Evolutionary conservation across 2,113 vertebrate genomes (phyloP).

Genomic region (Prinia subflava): DNA sequence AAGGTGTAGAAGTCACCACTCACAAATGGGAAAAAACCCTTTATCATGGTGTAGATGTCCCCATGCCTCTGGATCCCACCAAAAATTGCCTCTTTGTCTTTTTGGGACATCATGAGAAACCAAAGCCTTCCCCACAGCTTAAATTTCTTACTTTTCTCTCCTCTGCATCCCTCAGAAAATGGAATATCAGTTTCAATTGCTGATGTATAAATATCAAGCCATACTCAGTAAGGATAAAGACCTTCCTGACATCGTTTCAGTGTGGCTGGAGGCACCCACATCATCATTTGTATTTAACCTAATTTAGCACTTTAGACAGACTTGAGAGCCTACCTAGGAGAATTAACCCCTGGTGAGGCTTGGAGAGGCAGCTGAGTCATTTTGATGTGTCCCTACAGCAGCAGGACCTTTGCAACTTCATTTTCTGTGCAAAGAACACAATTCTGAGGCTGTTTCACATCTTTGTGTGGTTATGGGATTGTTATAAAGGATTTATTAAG

Average conservation of each 20-base stretch:
- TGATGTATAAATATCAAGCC: neutral
- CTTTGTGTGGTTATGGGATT: neutral
- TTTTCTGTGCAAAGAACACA: neutral
- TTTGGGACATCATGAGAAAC: neutral
- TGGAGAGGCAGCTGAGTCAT: neutral
- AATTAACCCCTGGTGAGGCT: neutral
- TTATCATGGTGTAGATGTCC: neutral
- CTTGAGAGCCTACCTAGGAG: neutral
- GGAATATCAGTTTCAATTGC: neutral
- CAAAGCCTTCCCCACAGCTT: neutral
- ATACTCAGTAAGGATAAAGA: neutral
- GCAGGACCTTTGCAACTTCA: neutral
- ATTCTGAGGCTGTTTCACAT: neutral
- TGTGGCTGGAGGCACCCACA: neutral
- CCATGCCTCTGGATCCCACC: neutral
- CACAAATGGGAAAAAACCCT: neutral
- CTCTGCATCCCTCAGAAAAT: neutral
- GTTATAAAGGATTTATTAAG: neutral
- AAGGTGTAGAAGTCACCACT: neutral
- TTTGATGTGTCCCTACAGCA: neutral
- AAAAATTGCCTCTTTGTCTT: neutral
- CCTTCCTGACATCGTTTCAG: neutral
- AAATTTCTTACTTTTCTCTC: neutral
- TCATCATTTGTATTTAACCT: neutral
- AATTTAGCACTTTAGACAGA: neutral